Evolutionary conservation across 2,113 vertebrate genomes (phyloP), one percentile per base, ranked within the genome.

Genomic region (Corythoichthys haematopterus): DNA sequence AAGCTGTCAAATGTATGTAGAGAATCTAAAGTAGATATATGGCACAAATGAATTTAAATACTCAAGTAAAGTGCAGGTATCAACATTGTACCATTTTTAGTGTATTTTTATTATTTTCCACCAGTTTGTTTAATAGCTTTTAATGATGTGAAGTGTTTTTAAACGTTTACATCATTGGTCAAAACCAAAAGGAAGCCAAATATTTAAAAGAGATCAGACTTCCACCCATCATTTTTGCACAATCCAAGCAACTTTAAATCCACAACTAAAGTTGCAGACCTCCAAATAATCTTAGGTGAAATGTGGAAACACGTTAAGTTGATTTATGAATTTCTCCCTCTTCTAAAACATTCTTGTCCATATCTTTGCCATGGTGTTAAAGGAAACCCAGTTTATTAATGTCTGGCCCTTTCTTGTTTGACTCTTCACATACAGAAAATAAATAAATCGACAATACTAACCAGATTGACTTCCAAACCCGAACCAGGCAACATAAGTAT

Each of bases 21-120:
- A 36, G 4, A 36, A 56, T 56, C 33, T 36, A 53, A 28, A 53
- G 20, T 28, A 28, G 52, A 53, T 53, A 10, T 35, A 56, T 56
- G 28, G 53, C 53, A 56, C 33, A 36, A 57, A 57, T 14, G 1
- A 57, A 57, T 57, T 57, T 57, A 12, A 36, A 57, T 36, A 57
- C 55, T 36, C 55, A 57, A 57, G 55, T 57, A 57, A 37, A 57
- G 55, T 57, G 55, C 55, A 57, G 33, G 55, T 36, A 57, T 12
- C 33, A 36, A 36, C 2, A 57, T 36, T 35, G 55, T 57, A 15
- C 55, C 33, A 33, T 14, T 36, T 2, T 36, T 7, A 4, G 10
- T 57, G 35, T 57, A 36, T 36, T 13, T 15, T 11, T 9, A 36
- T 57, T 2, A 55, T 13, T 14, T 57, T 36, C 11, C 33, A 36